Evolutionary conservation across 2,888 invertebrate genomes (phyloP), one percentile per base, ranked within the genome.

Genomic region (Archips crataeganus): DNA sequence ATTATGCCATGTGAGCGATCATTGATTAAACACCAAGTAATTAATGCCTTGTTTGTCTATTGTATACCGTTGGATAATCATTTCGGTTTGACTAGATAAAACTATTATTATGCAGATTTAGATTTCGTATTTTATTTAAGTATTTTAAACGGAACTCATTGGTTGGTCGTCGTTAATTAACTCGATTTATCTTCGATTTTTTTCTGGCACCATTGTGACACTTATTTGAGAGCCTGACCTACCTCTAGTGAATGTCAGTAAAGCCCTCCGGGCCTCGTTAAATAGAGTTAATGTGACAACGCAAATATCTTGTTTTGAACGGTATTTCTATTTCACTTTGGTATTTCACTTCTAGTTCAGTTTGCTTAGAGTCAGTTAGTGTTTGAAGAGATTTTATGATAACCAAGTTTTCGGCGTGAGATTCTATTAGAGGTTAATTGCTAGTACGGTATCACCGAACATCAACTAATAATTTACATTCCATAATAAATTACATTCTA

Each of bases 11-110:
- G 76, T 75, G 77, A 78, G 75, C 78, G 77, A 76, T 64, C 79
- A 80, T 81, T 82, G 81, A 84, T 85, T 83, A 81, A 81, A 84
- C 79, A 75, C 80, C 75, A 75, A 79, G 81, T 83, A 84, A 87
- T 86, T 82, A 84, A 83, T 80, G 79, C 71, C 79, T 70, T 77
- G 73, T 77, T 81, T 80, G 78, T 77, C 81, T 82, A 79, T 75
- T 69, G 75, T 78, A 79, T 78, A 77, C 74, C 75, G 64, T 71
- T 62, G 75, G 63, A 76, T 78, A 77, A 76, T 79, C 79, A 78
- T 74, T 80, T 82, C 77, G 78, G 78, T 79, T 65, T 13, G 54
- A 63, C 57, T 72, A 67, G 57, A 63, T 69, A 63, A 69, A 64
- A 73, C 65, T 73, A 79, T 78, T 79, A 79, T 79, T 77, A 65